Evolutionary conservation across 2,113 vertebrate genomes (phyloP).

Genomic region (Anoura caudifer): DNA sequence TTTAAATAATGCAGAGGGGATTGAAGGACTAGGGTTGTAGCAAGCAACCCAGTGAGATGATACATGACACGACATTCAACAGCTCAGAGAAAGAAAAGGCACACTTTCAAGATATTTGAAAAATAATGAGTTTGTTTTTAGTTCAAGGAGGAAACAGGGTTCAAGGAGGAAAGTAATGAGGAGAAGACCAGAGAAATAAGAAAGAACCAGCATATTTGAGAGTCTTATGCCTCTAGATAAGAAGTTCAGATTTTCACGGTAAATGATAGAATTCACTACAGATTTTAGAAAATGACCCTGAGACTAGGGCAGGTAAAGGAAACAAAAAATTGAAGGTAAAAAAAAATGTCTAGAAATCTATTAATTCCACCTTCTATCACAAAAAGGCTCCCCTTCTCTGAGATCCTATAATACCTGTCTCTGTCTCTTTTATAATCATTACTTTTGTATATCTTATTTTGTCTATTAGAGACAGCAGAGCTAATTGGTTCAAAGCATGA

Average conservation of each 20-base stretch:
- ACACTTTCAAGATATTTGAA: conserved; percentile 12
- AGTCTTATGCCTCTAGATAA: not conserved
- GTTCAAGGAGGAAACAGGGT: no score
- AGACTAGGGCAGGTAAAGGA: not conserved
- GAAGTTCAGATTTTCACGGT: not conserved
- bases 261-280: not conserved
- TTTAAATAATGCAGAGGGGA: not conserved
- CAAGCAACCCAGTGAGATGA: not conserved
- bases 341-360: conserved; percentile 5
- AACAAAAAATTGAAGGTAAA: not conserved
- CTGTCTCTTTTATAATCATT: not conserved
- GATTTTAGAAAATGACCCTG: not conserved
- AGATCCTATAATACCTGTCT: not conserved
- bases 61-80: not conserved
- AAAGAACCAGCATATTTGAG: not conserved
- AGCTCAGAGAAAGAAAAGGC: not conserved
- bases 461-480: not conserved
- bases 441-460: not conserved
- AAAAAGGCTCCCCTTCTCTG: not conserved
- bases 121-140: not conserved
- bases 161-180: not conserved
- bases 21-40: not conserved
- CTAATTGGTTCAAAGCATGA: not conserved
- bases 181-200: not conserved
- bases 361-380: not conserved